These are phyloP conservation scores for Dendrolimus pini DNA, from an alignment of 2,888 invertebrate species.

Conservation along the genomic window DNA sequence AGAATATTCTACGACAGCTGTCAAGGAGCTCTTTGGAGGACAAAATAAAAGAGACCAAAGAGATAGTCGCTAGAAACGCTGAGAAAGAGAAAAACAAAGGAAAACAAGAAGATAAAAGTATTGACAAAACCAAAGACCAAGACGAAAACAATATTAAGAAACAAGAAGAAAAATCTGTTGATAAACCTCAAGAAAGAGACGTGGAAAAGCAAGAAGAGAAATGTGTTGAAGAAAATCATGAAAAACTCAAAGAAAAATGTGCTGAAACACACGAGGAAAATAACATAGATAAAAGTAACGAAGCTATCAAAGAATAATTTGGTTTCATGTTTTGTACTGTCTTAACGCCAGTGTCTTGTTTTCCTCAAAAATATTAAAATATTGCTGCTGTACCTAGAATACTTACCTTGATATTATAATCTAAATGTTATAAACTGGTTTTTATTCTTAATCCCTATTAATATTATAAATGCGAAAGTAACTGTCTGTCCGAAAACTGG, in stretches of 20 bases:
- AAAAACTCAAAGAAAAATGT: conserved; percentile 6
- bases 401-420: too few relatives aligned
- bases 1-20: conserved; percentile 58
- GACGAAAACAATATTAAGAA: conserved; percentile 4
- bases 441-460: too few relatives aligned
- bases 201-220: conserved; percentile 4
- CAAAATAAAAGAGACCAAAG: conserved; percentile 11
- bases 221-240: background rate
- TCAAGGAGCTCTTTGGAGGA: conserved; percentile 58
- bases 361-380: too few relatives aligned
- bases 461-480: too few relatives aligned
- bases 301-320: background rate
- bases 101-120: conserved; percentile 3
- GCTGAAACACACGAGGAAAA: conserved; percentile 4
- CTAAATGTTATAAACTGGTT: too few relatives aligned
- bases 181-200: conserved; percentile 1
- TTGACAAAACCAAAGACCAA: background rate
- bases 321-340: too few relatives aligned
- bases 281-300: background rate
- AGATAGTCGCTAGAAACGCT: conserved; percentile 1
- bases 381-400: too few relatives aligned
- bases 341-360: too few relatives aligned
- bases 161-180: background rate
- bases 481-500: too few relatives aligned
- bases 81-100: conserved; percentile 5